Evolutionary conservation across 2,113 vertebrate genomes (phyloP), one percentile per base, ranked within the genome.

Genomic region (Pyxicephalus adspersus): DNA sequence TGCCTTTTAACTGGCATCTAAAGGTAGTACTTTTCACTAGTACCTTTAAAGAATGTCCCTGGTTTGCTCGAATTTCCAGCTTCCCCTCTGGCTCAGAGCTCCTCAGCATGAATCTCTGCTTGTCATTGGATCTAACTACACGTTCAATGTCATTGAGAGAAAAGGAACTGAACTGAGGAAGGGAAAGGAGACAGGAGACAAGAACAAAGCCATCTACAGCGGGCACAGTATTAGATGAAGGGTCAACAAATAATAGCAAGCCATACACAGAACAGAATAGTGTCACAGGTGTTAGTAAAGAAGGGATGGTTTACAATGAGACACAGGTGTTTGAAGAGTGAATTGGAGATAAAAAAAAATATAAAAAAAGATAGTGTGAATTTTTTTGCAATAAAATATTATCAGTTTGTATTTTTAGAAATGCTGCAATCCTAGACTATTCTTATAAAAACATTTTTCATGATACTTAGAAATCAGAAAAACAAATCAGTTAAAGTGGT

Each of bases 21-120:
- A 38, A 38, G 8, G 8, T 9, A 58, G 4, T 1, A 5, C 11
- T 58, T 15, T n/a, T 45, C 20, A 1, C 26, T 9, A 23, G 16
- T 77, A 95, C 96, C 93, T 93, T 89, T 28, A 97, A 52, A 20
- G 96, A 93, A 83, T 97, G 96, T 3, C 96, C 96, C 86, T 98
- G 96, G 87, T 95, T 96, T 83, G 96, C 96, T 9, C 95, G 88
- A 83, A 98, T 95, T 86, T 94, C 93, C 51, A 90, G 85, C 9
- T 86, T 90, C 0, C 92, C 90, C 4, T 89, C 58, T 6, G 88
- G 87, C 0, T 91, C 88, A 64, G 93, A 90, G 0, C 83, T 78
- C 57, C 83, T 76, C 13, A 96, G 85, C 75, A 93, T 89, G 29
- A 95, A 96, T 6, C 96, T 91, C 86, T 94, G 92, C 83, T 98